Base-by-base conservation (phyloP, 2,797 vertebrate species). In the Streptopelia turtur region DNA sequence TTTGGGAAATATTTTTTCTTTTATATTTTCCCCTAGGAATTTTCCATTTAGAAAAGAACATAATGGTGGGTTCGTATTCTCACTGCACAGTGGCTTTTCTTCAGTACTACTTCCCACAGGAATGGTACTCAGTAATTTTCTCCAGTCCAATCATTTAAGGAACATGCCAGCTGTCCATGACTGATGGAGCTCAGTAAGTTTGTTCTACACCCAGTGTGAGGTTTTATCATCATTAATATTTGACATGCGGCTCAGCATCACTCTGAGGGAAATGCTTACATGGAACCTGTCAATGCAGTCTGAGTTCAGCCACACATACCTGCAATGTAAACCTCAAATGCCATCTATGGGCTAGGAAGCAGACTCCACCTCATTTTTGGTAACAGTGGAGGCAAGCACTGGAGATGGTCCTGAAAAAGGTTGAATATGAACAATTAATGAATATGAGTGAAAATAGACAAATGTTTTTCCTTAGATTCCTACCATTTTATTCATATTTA, bases 31-130 rank as follows among this genome's bases (percentile, higher is more conserved):
- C n/a, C 14, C 13, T 50, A 63, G 66, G 47, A 83, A 69, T 76
- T 94, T 97, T 89, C 50, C 61, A 49, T 82, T 95, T 90, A 43
- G 43, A 74, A 55, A 70, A 68, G 59, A 66, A 57, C 63, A 56
- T 49, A 2, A 16, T 37, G 66, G 83, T 90, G 80, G 28, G 30
- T 90, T 94, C 70, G 28, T 75, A 31, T 52, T 82, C 41, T 78
- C 11, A 11, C 72, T 76, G 63, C 43, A 61, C 63, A 79, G n/a
- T 0, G 0, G 55, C 37, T 76, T 95, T 64, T 69, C 74, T 90
- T 60, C 45, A 90, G 59, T 50, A 30, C 65, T 70, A 70, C 35
- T 82, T 78, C 45, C 61, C 66, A 33, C n/a, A 87, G 88, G 70
- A 86, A 53, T 57, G 41, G 7, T 85, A 31, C 57, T 96, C 79